Evolutionary conservation across 2,113 vertebrate species (phyloP), one percentile per base, ranked within the genome.

Genomic region (Anolis carolinensis): DNA sequence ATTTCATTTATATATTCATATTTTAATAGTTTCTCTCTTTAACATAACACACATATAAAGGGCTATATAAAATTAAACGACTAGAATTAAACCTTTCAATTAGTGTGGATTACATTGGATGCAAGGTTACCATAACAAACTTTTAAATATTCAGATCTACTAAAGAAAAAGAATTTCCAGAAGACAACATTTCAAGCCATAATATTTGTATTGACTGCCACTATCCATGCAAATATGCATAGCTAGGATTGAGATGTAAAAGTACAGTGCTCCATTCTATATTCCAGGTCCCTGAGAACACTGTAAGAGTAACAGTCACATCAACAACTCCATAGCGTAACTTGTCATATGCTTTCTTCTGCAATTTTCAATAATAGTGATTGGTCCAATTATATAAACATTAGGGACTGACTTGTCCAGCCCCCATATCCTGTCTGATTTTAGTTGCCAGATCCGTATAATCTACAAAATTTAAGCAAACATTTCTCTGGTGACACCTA

Each of bases 1-100:
- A 78, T 85, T 82, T 79, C 90, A 90, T 81, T 88, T 20, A 82
- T 0, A 27, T 87, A 74, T 71, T 86, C 52, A 87, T 1, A 89
- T 80, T 88, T 59, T 84, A 86, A 20, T 77, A 67, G 50, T 86
- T 88, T 71, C 20, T 83, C 1, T 13, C 14, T 32, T 87, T 89
- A 91, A 63, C 25, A 87, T 84, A 89, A 83, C 89, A 9, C 14
- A 75, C 59, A 63, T 4, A 76, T 48, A 39, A 90, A 87, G 83
- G 79, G 44, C 3, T 11, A 32, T 11, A 85, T 21, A 63, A 13
- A 70, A 55, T 50, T 55, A 50, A 82, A 82, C n/a, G 85, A 2
- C 81, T 82, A 81, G 68, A 79, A 63, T 55, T 87, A 86, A 74
- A 90, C 81, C 1, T 82, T 30, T 20, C 39, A 9, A 50, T 70